Evolutionary conservation across 2,113 vertebrate genomes (phyloP).

Genomic region (Tympanuchus pallidicinctus): DNA sequence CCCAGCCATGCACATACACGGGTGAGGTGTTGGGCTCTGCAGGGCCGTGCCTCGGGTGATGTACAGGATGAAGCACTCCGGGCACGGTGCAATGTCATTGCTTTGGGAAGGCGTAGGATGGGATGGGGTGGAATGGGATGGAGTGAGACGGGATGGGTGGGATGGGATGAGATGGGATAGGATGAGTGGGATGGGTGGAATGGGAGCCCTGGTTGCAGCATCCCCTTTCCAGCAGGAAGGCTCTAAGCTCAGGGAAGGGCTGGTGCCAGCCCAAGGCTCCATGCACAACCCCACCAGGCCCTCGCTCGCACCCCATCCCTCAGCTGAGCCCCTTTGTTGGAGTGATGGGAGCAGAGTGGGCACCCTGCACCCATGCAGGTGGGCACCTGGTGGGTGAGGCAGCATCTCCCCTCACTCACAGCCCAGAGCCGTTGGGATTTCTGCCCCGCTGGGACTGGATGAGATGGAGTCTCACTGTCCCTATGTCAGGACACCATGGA

Average conservation of each 20-base stretch:
- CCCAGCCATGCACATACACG: fast-evolving
- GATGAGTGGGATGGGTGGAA: neutral
- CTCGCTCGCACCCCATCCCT: neutral
- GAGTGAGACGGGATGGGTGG: neutral
- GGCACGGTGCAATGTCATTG: fast-evolving
- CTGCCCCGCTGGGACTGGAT: neutral
- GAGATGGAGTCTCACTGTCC: neutral
- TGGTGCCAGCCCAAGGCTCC: neutral
- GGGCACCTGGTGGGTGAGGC: neutral
- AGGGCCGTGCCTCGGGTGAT: neutral
- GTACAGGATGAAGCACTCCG: neutral
- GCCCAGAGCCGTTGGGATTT: neutral
- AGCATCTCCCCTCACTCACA: fast-evolving
- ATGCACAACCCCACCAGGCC: neutral
- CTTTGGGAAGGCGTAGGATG: no score
- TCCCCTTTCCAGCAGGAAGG: neutral
- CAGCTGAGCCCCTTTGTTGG: fast-evolving
- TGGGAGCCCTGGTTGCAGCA: neutral
- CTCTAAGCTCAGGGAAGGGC: neutral
- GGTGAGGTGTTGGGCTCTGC: neutral
- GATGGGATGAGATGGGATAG: neutral
- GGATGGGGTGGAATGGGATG: neutral
- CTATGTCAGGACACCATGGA: neutral
- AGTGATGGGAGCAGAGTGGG: fast-evolving
- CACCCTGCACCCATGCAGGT: neutral